Conservation (phyloP, 1,140 invertebrate genomes). For the Ganaspis sp. region DNA sequence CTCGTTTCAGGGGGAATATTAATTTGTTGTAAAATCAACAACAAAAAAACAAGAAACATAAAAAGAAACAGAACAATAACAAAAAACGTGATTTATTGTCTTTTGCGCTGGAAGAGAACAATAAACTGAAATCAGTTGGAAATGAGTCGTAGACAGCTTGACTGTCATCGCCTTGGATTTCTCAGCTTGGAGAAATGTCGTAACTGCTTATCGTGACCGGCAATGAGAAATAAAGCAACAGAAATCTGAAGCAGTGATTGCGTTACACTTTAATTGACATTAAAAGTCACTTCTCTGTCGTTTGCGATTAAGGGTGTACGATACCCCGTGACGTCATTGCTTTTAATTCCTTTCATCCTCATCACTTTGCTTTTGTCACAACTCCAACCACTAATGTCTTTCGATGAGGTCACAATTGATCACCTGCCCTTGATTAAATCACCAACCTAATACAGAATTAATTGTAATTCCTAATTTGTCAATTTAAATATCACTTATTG, state of each 20-base stretch:
- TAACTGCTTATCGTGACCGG: neutral
- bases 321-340: too few relatives aligned
- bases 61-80: too few relatives aligned
- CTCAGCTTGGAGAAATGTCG: neutral
- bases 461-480: too few relatives aligned
- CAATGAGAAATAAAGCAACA: neutral
- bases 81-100: neutral
- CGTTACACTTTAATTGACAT: neutral
- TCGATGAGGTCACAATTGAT: too few relatives aligned
- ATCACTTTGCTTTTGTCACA: too few relatives aligned
- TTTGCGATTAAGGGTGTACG: neutral
- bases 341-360: too few relatives aligned
- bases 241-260: neutral
- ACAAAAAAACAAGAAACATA: neutral
- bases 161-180: neutral
- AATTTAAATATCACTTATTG: too few relatives aligned
- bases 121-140: slow-evolving; percentile 10
- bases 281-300: neutral
- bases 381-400: too few relatives aligned
- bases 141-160: slow-evolving; percentile 16
- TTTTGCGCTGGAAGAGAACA: neutral
- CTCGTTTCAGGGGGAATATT: too few relatives aligned
- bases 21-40: too few relatives aligned
- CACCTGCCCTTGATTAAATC: too few relatives aligned
- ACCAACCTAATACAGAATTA: too few relatives aligned